Evolutionary conservation across 2,797 vertebrate genomes (phyloP).

Genomic region (Allobates femoralis): DNA sequence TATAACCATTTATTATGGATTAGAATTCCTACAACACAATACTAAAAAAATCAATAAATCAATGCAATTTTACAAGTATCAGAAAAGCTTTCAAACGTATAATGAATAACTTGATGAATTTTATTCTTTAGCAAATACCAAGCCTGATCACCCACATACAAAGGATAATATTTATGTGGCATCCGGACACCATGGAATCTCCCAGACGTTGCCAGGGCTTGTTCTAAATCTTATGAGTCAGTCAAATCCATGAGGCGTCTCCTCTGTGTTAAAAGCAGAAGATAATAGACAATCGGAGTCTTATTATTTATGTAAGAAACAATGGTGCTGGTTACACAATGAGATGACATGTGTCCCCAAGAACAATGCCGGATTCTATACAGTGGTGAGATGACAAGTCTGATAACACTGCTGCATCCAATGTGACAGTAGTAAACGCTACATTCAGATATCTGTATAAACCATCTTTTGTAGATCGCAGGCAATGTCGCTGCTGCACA

Average conservation of each 20-base stretch:
- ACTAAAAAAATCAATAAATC: not conserved
- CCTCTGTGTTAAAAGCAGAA: not conserved
- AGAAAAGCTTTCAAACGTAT: not conserved
- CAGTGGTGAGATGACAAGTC: not conserved
- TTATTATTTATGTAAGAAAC: slow-evolving; percentile 6
- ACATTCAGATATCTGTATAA: not conserved
- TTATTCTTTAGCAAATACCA: not conserved
- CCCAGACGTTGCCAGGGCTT: not conserved
- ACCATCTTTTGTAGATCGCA: no score
- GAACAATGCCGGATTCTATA: not conserved
- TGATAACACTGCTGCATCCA: not conserved
- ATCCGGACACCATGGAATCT: slow-evolving; percentile 11
- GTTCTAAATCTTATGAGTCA: slow-evolving; percentile 2
- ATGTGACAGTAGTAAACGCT: not conserved
- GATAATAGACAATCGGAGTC: not conserved
- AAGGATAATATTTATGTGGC: not conserved
- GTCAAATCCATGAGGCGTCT: not conserved
- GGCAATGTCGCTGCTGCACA: no score
- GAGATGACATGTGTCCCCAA: not conserved
- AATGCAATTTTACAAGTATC: not conserved
- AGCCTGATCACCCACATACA: not conserved
- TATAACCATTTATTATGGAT: not conserved
- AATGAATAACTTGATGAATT: not conserved
- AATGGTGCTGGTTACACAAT: not conserved
- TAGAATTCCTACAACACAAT: not conserved